Evolutionary conservation across 2,888 invertebrate genomes (phyloP).

Genomic region (Pardosa pseudoannulata): DNA sequence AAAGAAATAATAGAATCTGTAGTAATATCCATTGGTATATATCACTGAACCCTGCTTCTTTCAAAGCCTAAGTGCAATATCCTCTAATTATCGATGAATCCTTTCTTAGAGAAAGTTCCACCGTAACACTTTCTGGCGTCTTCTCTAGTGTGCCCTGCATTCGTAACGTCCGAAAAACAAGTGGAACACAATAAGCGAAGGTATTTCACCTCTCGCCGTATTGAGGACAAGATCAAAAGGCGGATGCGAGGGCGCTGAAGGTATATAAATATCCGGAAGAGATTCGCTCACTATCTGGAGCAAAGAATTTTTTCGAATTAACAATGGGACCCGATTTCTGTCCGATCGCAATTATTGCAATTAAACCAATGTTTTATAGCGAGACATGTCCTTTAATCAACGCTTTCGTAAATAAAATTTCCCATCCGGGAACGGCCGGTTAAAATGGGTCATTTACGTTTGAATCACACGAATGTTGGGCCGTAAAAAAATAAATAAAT

Average conservation of each 20-base stretch:
- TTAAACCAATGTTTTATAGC: not conserved
- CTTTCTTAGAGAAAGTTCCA: too few relatives aligned
- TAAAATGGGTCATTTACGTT: not conserved
- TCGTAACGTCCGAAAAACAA: not conserved
- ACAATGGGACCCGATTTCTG: not conserved
- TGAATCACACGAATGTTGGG: not conserved
- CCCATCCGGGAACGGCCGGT: not conserved
- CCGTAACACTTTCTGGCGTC: too few relatives aligned
- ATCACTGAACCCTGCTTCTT: too few relatives aligned
- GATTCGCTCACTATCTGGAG: not conserved
- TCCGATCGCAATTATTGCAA: too few relatives aligned
- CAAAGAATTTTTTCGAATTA: not conserved
- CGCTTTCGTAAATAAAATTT: not conserved
- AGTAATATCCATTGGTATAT: too few relatives aligned
- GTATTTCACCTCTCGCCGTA: not conserved
- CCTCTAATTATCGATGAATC: too few relatives aligned
- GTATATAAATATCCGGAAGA: not conserved
- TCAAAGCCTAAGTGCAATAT: too few relatives aligned
- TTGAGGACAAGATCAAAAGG: not conserved
- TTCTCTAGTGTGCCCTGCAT: slow-evolving; percentile 1
- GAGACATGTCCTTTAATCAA: not conserved
- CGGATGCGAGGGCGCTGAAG: not conserved
- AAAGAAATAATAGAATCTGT: too few relatives aligned
- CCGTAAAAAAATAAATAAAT: not conserved
- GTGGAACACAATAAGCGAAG: not conserved